Evolutionary conservation across 1,140 invertebrate genomes (phyloP), one percentile per base, ranked within the genome.

Genomic region (Odontomachus brunneus): DNA sequence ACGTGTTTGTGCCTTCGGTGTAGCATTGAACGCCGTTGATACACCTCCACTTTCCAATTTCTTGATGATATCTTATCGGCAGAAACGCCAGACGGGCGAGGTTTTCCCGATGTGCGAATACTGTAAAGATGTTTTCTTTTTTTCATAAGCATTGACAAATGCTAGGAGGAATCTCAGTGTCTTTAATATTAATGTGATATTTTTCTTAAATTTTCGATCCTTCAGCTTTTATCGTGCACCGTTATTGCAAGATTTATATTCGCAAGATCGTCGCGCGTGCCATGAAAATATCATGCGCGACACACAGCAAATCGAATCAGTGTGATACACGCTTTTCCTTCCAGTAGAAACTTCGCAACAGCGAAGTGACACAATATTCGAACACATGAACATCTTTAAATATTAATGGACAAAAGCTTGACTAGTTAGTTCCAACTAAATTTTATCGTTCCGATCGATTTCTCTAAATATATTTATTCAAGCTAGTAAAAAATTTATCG

Each of bases 41-140:
- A 33, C 0, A 78, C 15, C 53, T 67, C n/a, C 12, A 49, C 9
- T 38, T 33, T 76, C 3, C 22, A 44, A 38, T 69, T 69, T 69
- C 2, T n/a, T 9, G 22, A 57, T 69, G 11, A 78, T 67, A 69
- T 26, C 22, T 53, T 38, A 33, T 12, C 11, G 22, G 17, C 22
- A 29, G 24, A 29, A 62, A 11, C 1, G 14, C 19, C 4, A 15
- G 3, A 11, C 38, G 9, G 3, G 53, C 3, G 22, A 4, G 24
- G 33, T 38, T 38, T 53, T 22, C 15, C 19, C 15, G n/a, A 53
- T 53, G 51, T 11, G 53, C 53, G n/a, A 22, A 7, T 55, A 22
- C 5, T 11, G n/a, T 7, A 7, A 11, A 11, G 38, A 4, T 53
- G 1, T 53, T 17, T 33, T 33, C 5, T 44, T 44, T 44, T 44